A percentile compares a stretch with the other conserved stretches of the same genome.
These are phyloP conservation scores for Atta texana DNA, from an alignment of 1,140 invertebrate species.

Conservation along the genomic window DNA sequence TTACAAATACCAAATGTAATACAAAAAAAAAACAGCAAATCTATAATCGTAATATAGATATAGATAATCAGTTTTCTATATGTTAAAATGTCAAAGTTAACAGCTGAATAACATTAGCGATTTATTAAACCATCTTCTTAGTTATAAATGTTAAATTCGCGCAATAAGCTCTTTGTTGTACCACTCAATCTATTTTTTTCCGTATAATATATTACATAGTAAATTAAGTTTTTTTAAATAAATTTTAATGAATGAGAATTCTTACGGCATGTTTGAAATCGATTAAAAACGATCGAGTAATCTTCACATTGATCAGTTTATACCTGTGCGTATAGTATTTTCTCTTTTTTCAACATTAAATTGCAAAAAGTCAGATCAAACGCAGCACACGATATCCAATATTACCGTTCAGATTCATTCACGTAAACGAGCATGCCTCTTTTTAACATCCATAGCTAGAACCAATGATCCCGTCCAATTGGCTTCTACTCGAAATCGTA, in stretches of 20 bases:
- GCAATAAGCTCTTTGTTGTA: too few relatives aligned
- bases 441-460: background rate
- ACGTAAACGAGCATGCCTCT: background rate
- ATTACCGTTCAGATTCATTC: slow-evolving; percentile 26
- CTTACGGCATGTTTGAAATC: background rate
- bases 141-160: too few relatives aligned
- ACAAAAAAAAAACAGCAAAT: too few relatives aligned
- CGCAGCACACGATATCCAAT: background rate
- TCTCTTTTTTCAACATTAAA: slow-evolving; percentile 13
- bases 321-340: background rate
- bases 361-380: background rate
- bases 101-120: too few relatives aligned
- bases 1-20: background rate
- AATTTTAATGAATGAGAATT: background rate
- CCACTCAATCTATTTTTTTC: too few relatives aligned
- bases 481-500: slow-evolving; percentile 3
- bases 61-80: too few relatives aligned
- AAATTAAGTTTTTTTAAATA: background rate
- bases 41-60: too few relatives aligned
- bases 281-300: slow-evolving; percentile 6
- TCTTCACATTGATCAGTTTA: background rate
- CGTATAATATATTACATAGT: background rate
- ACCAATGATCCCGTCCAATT: background rate
- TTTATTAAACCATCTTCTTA: too few relatives aligned
- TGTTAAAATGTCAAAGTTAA: too few relatives aligned